Evolutionary conservation across 1,140 invertebrate species (phyloP).

Genomic region (Meteorus sp.): DNA sequence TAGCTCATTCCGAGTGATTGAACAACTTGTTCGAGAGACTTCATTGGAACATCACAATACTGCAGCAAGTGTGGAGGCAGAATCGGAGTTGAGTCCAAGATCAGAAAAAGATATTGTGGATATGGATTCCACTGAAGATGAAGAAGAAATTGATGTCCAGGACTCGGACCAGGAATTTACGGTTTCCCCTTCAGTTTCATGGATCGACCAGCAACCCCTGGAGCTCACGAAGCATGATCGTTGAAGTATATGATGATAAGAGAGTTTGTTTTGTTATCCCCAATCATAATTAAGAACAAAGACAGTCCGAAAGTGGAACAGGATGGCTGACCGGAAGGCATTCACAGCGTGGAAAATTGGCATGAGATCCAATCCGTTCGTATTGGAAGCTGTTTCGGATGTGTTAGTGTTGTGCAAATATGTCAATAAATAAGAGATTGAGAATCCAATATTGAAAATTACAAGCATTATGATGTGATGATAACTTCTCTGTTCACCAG

Average conservation of each 20-base stretch:
- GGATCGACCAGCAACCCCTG: constrained; percentile 55
- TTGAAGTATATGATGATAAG: constrained; percentile 37
- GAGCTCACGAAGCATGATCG: constrained; percentile 58
- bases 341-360: too few species aligned
- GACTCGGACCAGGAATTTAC: constrained; percentile 63
- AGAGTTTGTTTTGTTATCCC: too few species aligned
- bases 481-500: too few species aligned
- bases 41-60: constrained; percentile 48
- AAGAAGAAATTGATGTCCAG: constrained; percentile 72
- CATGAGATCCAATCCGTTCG: too few species aligned
- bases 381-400: too few species aligned
- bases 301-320: too few species aligned
- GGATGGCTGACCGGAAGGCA: too few species aligned
- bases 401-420: too few species aligned
- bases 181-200: constrained; percentile 34
- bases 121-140: constrained; percentile 52
- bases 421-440: too few species aligned
- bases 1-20: constrained; percentile 55
- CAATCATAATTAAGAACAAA: neutral
- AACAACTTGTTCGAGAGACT: constrained; percentile 48
- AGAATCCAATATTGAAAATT: too few species aligned
- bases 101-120: constrained; percentile 28
- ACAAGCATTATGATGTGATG: too few species aligned
- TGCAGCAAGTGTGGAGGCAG: constrained; percentile 54
- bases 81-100: constrained; percentile 43